A percentile compares a stretch with the other conserved stretches of the same genome.
Evolutionary conservation across 2,797 vertebrate species (phyloP).

Genomic region (Sebastiscus albofasciatus): DNA sequence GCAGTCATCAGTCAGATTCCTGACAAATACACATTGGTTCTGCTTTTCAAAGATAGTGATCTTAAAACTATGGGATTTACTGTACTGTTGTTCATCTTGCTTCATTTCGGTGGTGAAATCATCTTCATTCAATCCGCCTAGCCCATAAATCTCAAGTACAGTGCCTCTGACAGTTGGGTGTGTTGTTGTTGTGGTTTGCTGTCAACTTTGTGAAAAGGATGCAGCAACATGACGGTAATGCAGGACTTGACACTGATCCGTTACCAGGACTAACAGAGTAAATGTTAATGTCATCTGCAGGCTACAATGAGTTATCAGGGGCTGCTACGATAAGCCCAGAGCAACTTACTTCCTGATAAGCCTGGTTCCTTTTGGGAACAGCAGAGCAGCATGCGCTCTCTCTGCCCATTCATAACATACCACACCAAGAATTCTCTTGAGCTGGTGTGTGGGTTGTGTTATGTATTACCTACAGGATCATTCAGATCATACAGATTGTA

Average conservation of each 20-base stretch:
- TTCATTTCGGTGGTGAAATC: background rate
- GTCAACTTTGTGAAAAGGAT: background rate
- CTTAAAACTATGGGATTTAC: background rate
- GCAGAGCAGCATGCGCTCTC: background rate
- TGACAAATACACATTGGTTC: background rate
- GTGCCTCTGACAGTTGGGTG: background rate
- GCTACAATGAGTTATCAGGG: constrained; percentile 4
- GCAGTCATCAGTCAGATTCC: background rate
- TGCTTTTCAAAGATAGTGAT: background rate
- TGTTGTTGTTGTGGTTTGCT: background rate
- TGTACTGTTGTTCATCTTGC: background rate
- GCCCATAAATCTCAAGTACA: background rate
- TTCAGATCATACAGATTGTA: constrained; percentile 2
- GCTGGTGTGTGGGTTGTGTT: background rate
- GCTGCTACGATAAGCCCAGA: background rate
- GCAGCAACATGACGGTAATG: background rate
- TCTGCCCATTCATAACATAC: constrained; percentile 5
- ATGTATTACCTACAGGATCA: background rate
- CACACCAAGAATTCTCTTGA: background rate
- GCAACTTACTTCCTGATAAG: constrained; percentile 2
- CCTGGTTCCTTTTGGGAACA: background rate
- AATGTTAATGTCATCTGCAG: constrained; percentile 8
- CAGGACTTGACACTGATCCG: background rate
- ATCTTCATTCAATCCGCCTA: background rate
- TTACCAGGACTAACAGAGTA: background rate